Evolutionary conservation across 2,888 invertebrate species (phyloP).

Genomic region (Drosophila nr. perissopoda): DNA sequence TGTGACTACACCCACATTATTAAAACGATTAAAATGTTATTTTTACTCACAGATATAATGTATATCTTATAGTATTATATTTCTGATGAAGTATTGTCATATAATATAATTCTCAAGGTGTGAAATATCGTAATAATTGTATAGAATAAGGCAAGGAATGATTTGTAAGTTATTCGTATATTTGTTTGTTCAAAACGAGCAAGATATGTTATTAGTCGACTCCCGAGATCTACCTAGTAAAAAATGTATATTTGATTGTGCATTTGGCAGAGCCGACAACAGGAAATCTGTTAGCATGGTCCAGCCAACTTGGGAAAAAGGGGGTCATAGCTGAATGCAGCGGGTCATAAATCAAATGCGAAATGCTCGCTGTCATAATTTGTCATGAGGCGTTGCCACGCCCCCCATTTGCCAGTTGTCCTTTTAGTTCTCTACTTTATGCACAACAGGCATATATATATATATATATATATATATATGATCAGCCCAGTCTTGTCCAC

Average conservation of each 20-base stretch:
- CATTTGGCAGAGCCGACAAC: slow-evolving; percentile 14
- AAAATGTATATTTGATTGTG: slow-evolving; percentile 2
- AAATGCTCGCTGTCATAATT: slow-evolving; percentile 82
- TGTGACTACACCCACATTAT: neutral
- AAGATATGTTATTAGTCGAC: neutral
- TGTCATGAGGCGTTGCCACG: slow-evolving; percentile 82
- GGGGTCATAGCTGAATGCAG: slow-evolving; percentile 74
- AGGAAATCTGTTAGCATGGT: slow-evolving; percentile 57
- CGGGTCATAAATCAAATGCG: slow-evolving; percentile 77
- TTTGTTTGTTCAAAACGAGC: neutral
- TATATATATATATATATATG: neutral
- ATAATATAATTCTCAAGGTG: accelerated
- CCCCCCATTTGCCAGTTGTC: slow-evolving; percentile 56
- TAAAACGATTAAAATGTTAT: neutral
- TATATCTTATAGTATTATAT: neutral
- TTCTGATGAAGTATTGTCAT: neutral
- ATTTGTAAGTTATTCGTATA: neutral
- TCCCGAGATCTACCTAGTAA: neutral
- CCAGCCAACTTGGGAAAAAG: slow-evolving; percentile 37
- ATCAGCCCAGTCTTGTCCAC: slow-evolving; percentile 13
- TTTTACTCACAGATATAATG: neutral
- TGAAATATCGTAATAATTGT: neutral
- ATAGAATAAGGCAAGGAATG: neutral
- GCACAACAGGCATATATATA: neutral
- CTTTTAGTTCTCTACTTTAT: slow-evolving; percentile 1